Evolutionary conservation across 2,888 invertebrate genomes (phyloP).

Genomic region (Oeneis ivallda): DNA sequence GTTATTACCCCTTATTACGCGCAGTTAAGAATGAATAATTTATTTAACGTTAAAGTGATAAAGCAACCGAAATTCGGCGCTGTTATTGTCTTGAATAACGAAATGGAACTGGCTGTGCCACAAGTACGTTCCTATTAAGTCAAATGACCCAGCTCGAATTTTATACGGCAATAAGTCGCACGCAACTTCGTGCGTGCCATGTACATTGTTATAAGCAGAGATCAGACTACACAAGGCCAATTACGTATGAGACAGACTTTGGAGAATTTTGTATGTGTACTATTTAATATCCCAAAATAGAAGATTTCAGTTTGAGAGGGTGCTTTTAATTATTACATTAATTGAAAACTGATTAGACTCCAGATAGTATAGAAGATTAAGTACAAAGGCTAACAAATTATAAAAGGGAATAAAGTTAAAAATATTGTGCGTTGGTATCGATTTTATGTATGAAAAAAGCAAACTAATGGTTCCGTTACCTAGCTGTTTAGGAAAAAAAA

Average conservation of each 20-base stretch:
- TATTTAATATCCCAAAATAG: background rate
- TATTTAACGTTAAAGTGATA: slow-evolving; percentile 38
- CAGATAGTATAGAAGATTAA: background rate
- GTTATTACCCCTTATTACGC: slow-evolving; percentile 36
- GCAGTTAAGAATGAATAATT: slow-evolving; percentile 40
- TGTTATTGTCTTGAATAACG: slow-evolving; percentile 48
- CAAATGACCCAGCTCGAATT: slow-evolving; percentile 63
- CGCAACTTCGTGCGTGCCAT: slow-evolving; percentile 31
- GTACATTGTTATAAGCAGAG: slow-evolving; percentile 12
- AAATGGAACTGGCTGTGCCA: slow-evolving; percentile 42
- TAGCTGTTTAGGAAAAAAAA: background rate
- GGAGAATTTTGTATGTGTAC: background rate
- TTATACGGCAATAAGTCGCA: slow-evolving; percentile 57
- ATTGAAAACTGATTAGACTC: background rate
- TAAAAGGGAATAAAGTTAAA: too few species aligned
- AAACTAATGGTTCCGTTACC: too few species aligned
- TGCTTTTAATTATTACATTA: too few species aligned
- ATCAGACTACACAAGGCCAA: slow-evolving; percentile 1
- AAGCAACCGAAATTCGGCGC: slow-evolving; percentile 26
- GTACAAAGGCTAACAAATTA: too few species aligned
- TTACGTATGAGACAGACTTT: background rate
- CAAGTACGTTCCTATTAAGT: slow-evolving; percentile 53
- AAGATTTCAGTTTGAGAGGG: background rate
- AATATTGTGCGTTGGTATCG: too few species aligned
- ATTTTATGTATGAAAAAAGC: too few species aligned